These are phyloP conservation scores for Lithophane ornitopus DNA, from an alignment of 2,888 invertebrate species.

Conservation along the genomic window DNA sequence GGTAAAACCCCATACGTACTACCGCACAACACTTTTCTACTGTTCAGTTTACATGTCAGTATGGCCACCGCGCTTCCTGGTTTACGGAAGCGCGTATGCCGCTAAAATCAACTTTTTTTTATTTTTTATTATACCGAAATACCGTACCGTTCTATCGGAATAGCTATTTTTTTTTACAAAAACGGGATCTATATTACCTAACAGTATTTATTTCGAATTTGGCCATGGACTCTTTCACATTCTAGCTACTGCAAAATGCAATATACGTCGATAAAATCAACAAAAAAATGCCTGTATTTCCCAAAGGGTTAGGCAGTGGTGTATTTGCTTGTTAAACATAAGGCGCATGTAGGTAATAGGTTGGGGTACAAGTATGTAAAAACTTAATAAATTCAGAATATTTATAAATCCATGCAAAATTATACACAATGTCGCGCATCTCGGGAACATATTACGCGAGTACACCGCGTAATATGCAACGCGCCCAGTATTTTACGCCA, in stretches of 20 bases:
- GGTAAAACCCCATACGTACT: neutral
- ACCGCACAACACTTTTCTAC: slow-evolving; percentile 2
- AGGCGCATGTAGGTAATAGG: neutral
- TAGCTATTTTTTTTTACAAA: slow-evolving; percentile 6
- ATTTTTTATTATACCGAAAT: slow-evolving; percentile 15
- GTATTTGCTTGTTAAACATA: neutral
- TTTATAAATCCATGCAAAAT: slow-evolving; percentile 37
- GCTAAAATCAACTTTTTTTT: slow-evolving; percentile 22
- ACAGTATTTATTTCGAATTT: slow-evolving; percentile 17
- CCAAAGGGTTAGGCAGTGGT: too few species aligned
- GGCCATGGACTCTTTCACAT: neutral
- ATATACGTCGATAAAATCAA: neutral
- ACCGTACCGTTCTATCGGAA: neutral
- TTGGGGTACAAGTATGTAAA: neutral
- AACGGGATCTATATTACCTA: neutral
- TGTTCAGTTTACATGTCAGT: slow-evolving; percentile 30
- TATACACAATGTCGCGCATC: slow-evolving; percentile 22
- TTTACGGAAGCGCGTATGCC: slow-evolving; percentile 5
- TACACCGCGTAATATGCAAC: slow-evolving; percentile 53
- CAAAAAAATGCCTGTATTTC: neutral
- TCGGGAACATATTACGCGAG: slow-evolving; percentile 28
- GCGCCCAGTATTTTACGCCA: slow-evolving; percentile 57
- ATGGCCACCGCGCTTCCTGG: slow-evolving; percentile 10
- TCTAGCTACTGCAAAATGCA: neutral
- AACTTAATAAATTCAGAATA: slow-evolving; percentile 6